Percentiles rank a stretch among this genome's conserved stretches.
These are phyloP conservation scores for Crioceris asparagi DNA, from an alignment of 2,888 invertebrate genomes.

Conservation along the genomic window DNA sequence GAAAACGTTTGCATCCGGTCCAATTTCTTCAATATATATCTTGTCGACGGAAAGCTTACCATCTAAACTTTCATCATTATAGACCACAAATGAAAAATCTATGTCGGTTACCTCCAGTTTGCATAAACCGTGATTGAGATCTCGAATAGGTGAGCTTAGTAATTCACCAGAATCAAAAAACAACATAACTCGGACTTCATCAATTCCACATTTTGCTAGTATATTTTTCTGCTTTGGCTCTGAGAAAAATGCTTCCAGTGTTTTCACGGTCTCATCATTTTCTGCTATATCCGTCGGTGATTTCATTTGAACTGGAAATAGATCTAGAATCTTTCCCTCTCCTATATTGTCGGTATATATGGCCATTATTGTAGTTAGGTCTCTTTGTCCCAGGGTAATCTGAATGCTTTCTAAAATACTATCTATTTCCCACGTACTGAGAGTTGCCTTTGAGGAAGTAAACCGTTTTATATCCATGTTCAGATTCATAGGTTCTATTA, in stretches of 20 bases:
- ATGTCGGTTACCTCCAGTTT: slow-evolving; percentile 60
- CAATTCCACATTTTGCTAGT: slow-evolving; percentile 50
- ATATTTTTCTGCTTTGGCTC: slow-evolving; percentile 54
- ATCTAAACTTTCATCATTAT: slow-evolving; percentile 58
- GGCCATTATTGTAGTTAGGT: slow-evolving; percentile 58
- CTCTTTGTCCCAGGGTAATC: slow-evolving; percentile 63
- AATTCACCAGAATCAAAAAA: slow-evolving; percentile 67
- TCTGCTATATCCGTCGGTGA: slow-evolving; percentile 17
- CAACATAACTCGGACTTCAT: slow-evolving; percentile 58
- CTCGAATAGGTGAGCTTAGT: slow-evolving; percentile 62
- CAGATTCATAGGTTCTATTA: slow-evolving; percentile 61
- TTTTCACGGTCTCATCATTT: slow-evolving; percentile 43
- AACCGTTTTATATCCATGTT: slow-evolving; percentile 63
- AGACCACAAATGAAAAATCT: slow-evolving; percentile 50
- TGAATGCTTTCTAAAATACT: slow-evolving; percentile 55
- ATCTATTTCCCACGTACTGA: slow-evolving; percentile 46
- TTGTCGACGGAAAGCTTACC: slow-evolving; percentile 59
- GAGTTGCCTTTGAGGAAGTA: slow-evolving; percentile 39
- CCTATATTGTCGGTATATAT: slow-evolving; percentile 64
- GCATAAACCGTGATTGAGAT: slow-evolving; percentile 59
- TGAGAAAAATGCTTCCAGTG: slow-evolving; percentile 63
- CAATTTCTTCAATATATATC: slow-evolving; percentile 58
- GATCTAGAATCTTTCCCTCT: slow-evolving; percentile 46
- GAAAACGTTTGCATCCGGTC: slow-evolving; percentile 51
- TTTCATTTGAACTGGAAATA: slow-evolving; percentile 31